Evolutionary conservation across 1,140 invertebrate species (phyloP), one percentile per base, ranked within the genome.

Genomic region (Drosophila orena): DNA sequence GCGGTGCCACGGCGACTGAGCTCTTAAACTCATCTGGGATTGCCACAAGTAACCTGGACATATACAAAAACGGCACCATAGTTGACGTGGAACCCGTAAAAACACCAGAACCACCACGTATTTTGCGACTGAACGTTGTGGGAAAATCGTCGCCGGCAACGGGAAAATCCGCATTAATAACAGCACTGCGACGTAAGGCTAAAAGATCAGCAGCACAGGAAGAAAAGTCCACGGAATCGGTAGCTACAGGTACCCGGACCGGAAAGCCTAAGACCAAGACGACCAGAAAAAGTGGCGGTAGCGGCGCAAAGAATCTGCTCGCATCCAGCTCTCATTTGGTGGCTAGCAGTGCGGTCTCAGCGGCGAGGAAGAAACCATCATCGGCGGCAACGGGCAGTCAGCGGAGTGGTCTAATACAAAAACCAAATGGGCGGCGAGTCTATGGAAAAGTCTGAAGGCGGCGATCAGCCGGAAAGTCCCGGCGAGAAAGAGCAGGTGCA

Each of bases 401-500:
- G 37, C 30, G 60, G 10, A n/a, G 14, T 7, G 10, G 27, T 15
- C 7, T n/a, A 22, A 1, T 7, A 5, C 22, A 64, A 14, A 35
- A 34, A 2, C 30, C n/a, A 4, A 12, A 77, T 43, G 44, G 44
- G 15, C 37, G 66, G 12, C 59, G 38, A 30, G 27, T 44, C 38
- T 10, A 77, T 84, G 77, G 77, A 85, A 58, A 72, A 86, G 47
- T 54, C 68, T 37, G 62, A 86, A 20, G 69, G 62, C 12, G 56
- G 65, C 11, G 69, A 81, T 43, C 56, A 68, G 46, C 42, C 78
- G 10, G 46, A 43, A 15, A 72, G 50, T 35, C 20, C 68, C 2
- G 42, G 43, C 8, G 52, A 59, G 8, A 78, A 58, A 8, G 40
- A 62, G 14, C 40, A 61, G 34, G 12, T 17, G 20, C 50, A 44